phyloP scores from a whole-genome alignment of 1,140 invertebrate species.

The Panulirus ornatus region DNA sequence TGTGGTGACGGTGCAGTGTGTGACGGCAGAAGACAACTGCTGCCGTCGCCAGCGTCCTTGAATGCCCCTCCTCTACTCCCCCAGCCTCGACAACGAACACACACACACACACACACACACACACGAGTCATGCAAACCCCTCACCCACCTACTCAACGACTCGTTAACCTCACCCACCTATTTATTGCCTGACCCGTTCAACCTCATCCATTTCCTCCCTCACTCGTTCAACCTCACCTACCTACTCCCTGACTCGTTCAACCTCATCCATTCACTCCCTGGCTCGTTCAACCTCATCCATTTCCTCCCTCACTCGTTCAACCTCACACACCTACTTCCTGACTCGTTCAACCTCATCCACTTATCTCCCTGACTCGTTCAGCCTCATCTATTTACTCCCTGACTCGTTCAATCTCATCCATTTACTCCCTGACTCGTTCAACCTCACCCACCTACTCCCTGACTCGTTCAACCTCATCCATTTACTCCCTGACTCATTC shows the following conservation, averaged over 20 bases:
- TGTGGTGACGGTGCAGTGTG: no score
- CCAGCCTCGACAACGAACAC: background rate
- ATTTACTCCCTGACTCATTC: background rate
- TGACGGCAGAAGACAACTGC: no score
- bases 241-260: background rate
- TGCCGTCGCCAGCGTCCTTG: no score
- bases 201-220: background rate
- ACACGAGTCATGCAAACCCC: background rate
- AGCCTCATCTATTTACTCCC: background rate
- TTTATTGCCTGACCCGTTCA: background rate
- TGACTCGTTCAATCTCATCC: background rate
- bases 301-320: background rate
- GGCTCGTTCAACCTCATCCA: background rate
- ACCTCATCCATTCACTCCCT: background rate
- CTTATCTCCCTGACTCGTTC: background rate
- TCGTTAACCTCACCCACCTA: background rate
- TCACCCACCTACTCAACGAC: background rate
- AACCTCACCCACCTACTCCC: background rate
- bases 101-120: slow-evolving; percentile 7
- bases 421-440: background rate
- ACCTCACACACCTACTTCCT: background rate
- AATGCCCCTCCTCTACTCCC: background rate
- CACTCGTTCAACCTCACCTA: background rate
- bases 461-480: background rate
- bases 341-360: background rate